phyloP scores from a whole-genome alignment of 2,113 vertebrate species.

The Microtus ochrogaster region DNA sequence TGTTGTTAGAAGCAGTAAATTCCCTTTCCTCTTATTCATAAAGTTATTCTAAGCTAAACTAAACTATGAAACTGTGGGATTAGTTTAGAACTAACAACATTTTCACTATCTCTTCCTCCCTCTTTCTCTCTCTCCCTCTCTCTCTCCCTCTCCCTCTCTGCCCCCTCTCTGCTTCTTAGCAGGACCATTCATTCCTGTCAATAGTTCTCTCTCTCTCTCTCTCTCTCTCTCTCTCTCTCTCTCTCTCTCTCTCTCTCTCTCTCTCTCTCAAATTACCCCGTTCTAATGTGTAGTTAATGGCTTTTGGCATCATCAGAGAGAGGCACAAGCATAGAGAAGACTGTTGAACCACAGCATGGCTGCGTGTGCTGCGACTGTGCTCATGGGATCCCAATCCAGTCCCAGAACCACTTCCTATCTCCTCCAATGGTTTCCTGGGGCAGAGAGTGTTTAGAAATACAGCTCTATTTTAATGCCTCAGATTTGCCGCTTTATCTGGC shows the following conservation, averaged over 20 bases:
- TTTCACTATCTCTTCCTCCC: too few relatives aligned
- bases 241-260: neutral
- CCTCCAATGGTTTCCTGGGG: neutral
- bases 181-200: slow-evolving; percentile 24
- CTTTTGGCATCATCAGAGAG: slow-evolving; percentile 57
- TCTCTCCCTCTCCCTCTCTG: accelerated
- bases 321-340: neutral
- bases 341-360: neutral
- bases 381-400: neutral
- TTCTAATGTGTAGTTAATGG: slow-evolving; percentile 77
- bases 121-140: accelerated
- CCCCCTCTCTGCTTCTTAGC: neutral
- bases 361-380: neutral
- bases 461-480: slow-evolving; percentile 48
- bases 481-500: neutral
- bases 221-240: neutral
- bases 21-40: slow-evolving; percentile 43
- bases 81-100: neutral
- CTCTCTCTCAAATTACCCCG: too few relatives aligned
- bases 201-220: neutral
- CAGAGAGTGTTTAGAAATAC: neutral
- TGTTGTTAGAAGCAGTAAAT: slow-evolving; percentile 13
- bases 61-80: neutral
- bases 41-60: slow-evolving; percentile 31
- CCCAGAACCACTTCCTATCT: neutral